Evolutionary conservation across 1,140 invertebrate genomes (phyloP).

Genomic region (Caenorhabditis latens): DNA sequence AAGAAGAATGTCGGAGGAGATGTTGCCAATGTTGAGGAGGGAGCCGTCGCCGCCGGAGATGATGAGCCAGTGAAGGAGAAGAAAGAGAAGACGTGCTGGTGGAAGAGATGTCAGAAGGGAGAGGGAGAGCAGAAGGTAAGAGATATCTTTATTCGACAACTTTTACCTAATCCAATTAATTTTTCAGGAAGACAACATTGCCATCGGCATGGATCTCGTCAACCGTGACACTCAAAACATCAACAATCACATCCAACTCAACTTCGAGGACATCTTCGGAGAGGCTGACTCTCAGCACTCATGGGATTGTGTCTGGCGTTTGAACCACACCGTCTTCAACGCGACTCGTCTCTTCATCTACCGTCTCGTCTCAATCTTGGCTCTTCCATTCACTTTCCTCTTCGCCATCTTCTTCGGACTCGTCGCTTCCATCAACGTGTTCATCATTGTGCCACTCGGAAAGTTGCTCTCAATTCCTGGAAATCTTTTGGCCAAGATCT

Average conservation of each 20-base stretch:
- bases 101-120: conserved; percentile 26
- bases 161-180: neutral
- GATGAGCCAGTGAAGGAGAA: conserved; percentile 48
- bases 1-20: conserved; percentile 21
- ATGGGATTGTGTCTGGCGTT: conserved; percentile 79
- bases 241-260: conserved; percentile 63
- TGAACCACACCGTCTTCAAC: conserved; percentile 78
- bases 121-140: conserved; percentile 61
- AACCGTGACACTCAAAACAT: conserved; percentile 58
- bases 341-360: conserved; percentile 79
- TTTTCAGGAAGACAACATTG: conserved; percentile 48
- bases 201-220: conserved; percentile 64
- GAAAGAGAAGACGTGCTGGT: conserved; percentile 35
- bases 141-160: neutral
- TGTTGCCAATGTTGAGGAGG: conserved; percentile 39
- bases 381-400: conserved; percentile 63
- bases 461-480: conserved; percentile 63
- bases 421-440: conserved; percentile 60
- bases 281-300: conserved; percentile 79
- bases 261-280: conserved; percentile 80
- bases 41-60: conserved; percentile 14
- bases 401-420: conserved; percentile 66
- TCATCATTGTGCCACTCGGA: conserved; percentile 62
- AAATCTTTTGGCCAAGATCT: conserved; percentile 65
- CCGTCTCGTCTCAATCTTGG: conserved; percentile 67